Percentiles rank a stretch among this genome's conserved stretches.
Evolutionary conservation across 2,888 invertebrate genomes (phyloP).

Genomic region (Ormyrus nitidulus): DNA sequence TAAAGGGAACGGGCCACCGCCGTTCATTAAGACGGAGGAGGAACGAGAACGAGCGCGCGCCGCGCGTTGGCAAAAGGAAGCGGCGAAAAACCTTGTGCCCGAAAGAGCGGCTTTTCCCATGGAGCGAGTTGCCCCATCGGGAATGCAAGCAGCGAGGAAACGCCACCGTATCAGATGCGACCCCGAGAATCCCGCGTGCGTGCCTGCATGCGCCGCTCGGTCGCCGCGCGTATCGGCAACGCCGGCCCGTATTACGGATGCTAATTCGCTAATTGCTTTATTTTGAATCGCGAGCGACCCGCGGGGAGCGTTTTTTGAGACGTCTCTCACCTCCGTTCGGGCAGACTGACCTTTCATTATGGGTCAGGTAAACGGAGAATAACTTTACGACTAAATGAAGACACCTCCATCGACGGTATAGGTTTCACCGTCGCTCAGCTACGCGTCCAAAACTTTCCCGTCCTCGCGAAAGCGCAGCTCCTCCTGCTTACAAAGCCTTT

Average conservation of each 20-base stretch:
- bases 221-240: slow-evolving; percentile 36
- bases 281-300: slow-evolving; percentile 57
- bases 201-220: not conserved
- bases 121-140: slow-evolving; percentile 34
- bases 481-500: not conserved
- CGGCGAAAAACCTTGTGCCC: slow-evolving; percentile 24
- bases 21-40: slow-evolving; percentile 27
- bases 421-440: no score
- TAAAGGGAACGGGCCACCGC: not conserved
- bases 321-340: no score
- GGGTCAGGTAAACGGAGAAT: no score
- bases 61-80: not conserved
- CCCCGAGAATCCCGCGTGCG: not conserved
- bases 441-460: no score
- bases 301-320: not conserved
- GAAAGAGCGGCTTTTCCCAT: slow-evolving; percentile 31
- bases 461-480: no score
- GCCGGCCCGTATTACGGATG: slow-evolving; percentile 65
- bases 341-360: no score
- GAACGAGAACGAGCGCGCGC: not conserved
- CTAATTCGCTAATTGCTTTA: slow-evolving; percentile 72
- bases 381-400: no score
- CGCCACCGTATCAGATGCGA: not conserved
- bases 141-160: not conserved
- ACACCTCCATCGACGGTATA: no score